Evolutionary conservation across 2,888 invertebrate species (phyloP).

Genomic region (Nowickia ferox): DNA sequence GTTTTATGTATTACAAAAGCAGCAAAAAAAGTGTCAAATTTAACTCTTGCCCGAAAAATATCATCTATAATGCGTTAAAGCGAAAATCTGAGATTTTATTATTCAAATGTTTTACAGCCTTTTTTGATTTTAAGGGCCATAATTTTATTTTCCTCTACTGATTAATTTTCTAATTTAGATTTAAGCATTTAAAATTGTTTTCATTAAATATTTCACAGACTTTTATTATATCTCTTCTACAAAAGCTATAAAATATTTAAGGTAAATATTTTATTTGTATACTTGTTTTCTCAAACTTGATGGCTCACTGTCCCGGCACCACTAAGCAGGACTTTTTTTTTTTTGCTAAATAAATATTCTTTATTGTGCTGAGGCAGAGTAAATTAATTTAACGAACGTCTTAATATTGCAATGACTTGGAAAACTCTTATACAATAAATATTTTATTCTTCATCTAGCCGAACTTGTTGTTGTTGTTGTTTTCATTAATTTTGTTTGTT

Average conservation of each 20-base stretch:
- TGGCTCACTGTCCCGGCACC: background rate
- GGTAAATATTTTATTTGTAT: background rate
- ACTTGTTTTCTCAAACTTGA: background rate
- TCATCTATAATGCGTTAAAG: background rate
- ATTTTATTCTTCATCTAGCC: conserved; percentile 12
- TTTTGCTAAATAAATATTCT: conserved; percentile 26
- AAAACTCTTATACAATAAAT: conserved; percentile 73
- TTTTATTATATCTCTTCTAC: background rate
- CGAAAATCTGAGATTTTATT: background rate
- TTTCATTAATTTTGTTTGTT: conserved; percentile 28
- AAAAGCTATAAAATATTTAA: conserved; percentile 2
- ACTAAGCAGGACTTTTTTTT: background rate
- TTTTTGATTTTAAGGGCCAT: conserved; percentile 8
- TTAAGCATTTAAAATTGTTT: conserved; percentile 72
- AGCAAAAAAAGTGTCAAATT: background rate
- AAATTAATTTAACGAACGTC: conserved; percentile 80
- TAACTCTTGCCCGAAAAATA: background rate
- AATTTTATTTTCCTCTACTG: background rate
- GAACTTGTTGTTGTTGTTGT: background rate
- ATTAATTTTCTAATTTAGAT: conserved; percentile 7
- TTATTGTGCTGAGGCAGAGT: conserved; percentile 72
- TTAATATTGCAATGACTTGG: conserved; percentile 78
- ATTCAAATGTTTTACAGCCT: background rate
- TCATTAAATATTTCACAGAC: conserved; percentile 77
- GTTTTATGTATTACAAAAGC: background rate